These are phyloP conservation scores for Tor tambroides DNA, from an alignment of 2,113 vertebrate genomes.

Conservation along the genomic window DNA sequence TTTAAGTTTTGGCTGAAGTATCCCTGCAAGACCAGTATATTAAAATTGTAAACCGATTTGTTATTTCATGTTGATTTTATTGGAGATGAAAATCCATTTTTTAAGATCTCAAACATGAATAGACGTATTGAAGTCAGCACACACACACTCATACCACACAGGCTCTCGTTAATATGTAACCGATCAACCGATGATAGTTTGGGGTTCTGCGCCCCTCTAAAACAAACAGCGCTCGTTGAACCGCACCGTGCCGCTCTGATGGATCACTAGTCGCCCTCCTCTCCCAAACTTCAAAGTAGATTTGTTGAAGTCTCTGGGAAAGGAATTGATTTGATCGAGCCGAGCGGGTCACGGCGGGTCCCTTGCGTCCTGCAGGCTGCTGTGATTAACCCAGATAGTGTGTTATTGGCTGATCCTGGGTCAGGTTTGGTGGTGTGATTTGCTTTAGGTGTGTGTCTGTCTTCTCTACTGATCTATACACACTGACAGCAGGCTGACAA, in stretches of 20 bases:
- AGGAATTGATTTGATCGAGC: slow-evolving; percentile 68
- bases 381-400: slow-evolving; percentile 25
- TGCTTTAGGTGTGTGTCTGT: slow-evolving; percentile 44
- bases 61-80: background rate
- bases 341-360: slow-evolving; percentile 67
- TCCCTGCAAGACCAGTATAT: background rate
- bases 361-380: slow-evolving; percentile 45
- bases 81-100: background rate
- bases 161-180: slow-evolving; percentile 6
- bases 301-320: slow-evolving; percentile 70
- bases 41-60: background rate
- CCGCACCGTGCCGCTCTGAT: background rate
- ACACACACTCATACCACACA: background rate
- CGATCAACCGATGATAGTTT: background rate
- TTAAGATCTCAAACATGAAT: background rate
- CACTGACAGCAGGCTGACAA: slow-evolving; percentile 52
- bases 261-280: slow-evolving; percentile 28
- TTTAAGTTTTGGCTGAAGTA: background rate
- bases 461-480: slow-evolving; percentile 51
- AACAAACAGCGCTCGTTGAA: slow-evolving; percentile 27
- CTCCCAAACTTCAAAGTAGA: slow-evolving; percentile 68
- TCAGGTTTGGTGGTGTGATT: slow-evolving; percentile 37
- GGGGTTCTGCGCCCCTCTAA: slow-evolving; percentile 12
- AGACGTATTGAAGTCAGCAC: background rate
- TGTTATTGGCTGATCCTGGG: slow-evolving; percentile 43